Conservation (phyloP, 2,797 vertebrate species). For the Geotria australis region DNA sequence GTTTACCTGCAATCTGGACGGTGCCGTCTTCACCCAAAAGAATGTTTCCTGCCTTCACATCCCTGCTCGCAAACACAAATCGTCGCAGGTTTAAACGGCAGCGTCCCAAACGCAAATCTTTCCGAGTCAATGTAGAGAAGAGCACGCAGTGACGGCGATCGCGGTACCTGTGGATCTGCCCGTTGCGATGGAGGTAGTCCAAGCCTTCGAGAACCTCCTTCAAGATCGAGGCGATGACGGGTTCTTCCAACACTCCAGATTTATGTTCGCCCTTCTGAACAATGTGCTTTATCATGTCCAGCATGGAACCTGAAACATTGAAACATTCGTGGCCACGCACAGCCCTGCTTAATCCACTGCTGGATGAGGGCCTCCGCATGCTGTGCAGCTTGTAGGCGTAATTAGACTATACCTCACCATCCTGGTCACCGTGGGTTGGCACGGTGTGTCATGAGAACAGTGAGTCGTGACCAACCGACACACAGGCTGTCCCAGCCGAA, state of each 20-base stretch:
- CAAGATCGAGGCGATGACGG: conserved; percentile 67
- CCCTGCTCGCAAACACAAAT: conserved; percentile 20
- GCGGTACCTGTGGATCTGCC: conserved; percentile 75
- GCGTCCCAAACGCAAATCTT: background rate
- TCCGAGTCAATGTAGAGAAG: background rate
- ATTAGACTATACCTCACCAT: too few species aligned
- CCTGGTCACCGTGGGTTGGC: background rate
- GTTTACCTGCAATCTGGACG: conserved; percentile 67
- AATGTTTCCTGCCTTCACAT: conserved; percentile 84
- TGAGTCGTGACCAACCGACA: conserved; percentile 3
- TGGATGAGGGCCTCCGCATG: background rate
- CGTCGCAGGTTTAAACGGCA: background rate
- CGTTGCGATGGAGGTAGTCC: conserved; percentile 85
- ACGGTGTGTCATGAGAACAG: conserved; percentile 2
- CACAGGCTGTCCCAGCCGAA: background rate
- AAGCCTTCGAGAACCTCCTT: conserved; percentile 70
- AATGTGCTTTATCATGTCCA: conserved; percentile 90
- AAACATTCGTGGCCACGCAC: conserved; percentile 2
- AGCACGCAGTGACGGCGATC: background rate
- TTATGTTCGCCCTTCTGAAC: conserved; percentile 81
- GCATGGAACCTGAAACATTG: conserved; percentile 38
- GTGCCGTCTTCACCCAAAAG: conserved; percentile 73
- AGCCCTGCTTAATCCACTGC: background rate
- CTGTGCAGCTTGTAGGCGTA: too few species aligned
- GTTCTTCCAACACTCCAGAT: conserved; percentile 62